Percentiles rank a stretch among this genome's conserved stretches.
phyloP scores from a whole-genome alignment of 2,113 vertebrate species.

The Neolamprologus falcicula region DNA sequence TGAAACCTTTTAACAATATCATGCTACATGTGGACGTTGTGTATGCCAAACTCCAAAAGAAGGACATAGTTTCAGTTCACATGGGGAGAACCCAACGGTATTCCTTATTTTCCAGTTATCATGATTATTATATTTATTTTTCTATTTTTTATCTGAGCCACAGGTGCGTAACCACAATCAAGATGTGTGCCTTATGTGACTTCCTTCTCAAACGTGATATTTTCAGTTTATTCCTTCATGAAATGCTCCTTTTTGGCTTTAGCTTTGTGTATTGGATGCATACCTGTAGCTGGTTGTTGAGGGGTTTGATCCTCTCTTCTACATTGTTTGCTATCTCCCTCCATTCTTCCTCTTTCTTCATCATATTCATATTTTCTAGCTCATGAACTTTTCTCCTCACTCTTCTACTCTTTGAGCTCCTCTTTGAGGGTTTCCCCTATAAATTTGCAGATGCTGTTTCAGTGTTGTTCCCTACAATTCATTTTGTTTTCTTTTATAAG shows the following conservation, averaged over 20 bases:
- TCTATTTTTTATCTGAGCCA: background rate
- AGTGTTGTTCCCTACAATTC: background rate
- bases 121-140: background rate
- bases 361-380: background rate
- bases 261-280: background rate
- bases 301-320: background rate
- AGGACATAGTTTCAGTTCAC: background rate
- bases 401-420: background rate
- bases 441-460: background rate
- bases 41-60: background rate
- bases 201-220: rapidly evolving
- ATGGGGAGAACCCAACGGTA: background rate
- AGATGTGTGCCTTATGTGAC: background rate
- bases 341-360: background rate
- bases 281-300: background rate
- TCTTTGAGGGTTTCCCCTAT: background rate
- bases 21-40: background rate
- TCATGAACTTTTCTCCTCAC: background rate
- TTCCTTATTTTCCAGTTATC: background rate
- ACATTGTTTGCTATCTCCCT: background rate
- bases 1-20: background rate
- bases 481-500: background rate
- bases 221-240: background rate
- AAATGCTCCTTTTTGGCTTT: background rate
- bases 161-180: background rate